Base-by-base conservation (phyloP, 2,113 vertebrate genomes). In the Fregata magnificens region DNA sequence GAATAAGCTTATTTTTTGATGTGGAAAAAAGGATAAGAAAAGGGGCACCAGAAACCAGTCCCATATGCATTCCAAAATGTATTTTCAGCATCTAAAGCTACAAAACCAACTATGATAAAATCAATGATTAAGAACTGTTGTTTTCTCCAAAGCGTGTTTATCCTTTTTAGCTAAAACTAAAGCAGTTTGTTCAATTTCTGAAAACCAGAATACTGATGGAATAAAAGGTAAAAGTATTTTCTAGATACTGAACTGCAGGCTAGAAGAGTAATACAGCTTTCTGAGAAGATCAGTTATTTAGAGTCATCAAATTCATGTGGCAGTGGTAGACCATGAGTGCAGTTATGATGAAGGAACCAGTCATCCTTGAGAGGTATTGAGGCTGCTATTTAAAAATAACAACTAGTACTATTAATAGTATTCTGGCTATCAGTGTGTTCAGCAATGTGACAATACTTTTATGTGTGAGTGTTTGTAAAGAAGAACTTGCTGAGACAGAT, bases 121-220 rank as follows among this genome's bases (percentile, higher is more conserved):
- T 21, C 17, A 79, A n/a, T 73, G 84, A 20, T n/a, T 55, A 19
- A 93, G 34, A 88, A 29, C 19, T 8, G 25, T 45, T n/a, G 14
- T 86, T 96, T 90, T 79, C 38, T 94, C 62, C 40, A 86, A 92
- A 38, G 5, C 9, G 7, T 20, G 55, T 66, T 98, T 94, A 97
- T 87, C 49, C 55, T 94, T 97, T 82, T 90, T 95, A 72, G 80
- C 32, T 73, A 83, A 70, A 65, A 63, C 17, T 45, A 83, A 69
- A 86, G 16, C 14, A 80, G 19, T 36, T 91, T 34, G 26, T 85
- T 97, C 76, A 79, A 13, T 88, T 93, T 96, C 95, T 96, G 91
- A 63, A 96, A 94, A 77, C 53, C 40, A 81, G 47, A 76, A 95
- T 70, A 90, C 18, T 70, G 29, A 83, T 66, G 19, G 24, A 81